These are phyloP conservation scores for Augochlora pura DNA, from an alignment of 1,140 invertebrate genomes.

Conservation along the genomic window DNA sequence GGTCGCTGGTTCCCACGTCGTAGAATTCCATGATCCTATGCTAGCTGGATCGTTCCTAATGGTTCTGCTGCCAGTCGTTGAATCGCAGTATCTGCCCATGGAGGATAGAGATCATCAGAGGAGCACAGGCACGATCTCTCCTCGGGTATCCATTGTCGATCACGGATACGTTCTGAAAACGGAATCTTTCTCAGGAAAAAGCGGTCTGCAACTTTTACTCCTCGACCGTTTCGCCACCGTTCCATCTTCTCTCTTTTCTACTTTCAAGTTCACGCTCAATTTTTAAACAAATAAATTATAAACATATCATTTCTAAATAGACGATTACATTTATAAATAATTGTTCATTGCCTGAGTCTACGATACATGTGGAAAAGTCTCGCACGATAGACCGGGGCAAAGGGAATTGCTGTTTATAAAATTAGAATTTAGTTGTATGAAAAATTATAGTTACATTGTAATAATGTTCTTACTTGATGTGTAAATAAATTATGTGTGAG, in stretches of 20 bases:
- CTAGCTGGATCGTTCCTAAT: conserved; percentile 47
- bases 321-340: too few relatives aligned
- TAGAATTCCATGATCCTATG: conserved; percentile 84
- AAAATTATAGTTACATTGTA: too few relatives aligned
- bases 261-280: too few relatives aligned
- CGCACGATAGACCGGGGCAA: too few relatives aligned
- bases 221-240: not conserved
- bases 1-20: conserved; percentile 84
- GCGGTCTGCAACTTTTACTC: not conserved
- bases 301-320: too few relatives aligned
- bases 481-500: too few relatives aligned
- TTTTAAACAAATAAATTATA: too few relatives aligned
- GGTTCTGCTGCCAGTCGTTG: conserved; percentile 43
- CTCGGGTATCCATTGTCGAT: conserved; percentile 38
- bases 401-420: too few relatives aligned
- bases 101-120: conserved; percentile 41
- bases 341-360: too few relatives aligned
- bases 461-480: too few relatives aligned
- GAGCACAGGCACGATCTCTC: conserved; percentile 22
- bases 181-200: not conserved
- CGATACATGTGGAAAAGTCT: too few relatives aligned
- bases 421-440: too few relatives aligned
- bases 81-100: conserved; percentile 49
- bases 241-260: not conserved
- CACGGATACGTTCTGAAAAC: conserved; percentile 33